A percentile compares a stretch with the other conserved stretches of the same genome.
Conservation (phyloP, 2,888 invertebrate genomes). For the Dexiosoma caninum region DNA sequence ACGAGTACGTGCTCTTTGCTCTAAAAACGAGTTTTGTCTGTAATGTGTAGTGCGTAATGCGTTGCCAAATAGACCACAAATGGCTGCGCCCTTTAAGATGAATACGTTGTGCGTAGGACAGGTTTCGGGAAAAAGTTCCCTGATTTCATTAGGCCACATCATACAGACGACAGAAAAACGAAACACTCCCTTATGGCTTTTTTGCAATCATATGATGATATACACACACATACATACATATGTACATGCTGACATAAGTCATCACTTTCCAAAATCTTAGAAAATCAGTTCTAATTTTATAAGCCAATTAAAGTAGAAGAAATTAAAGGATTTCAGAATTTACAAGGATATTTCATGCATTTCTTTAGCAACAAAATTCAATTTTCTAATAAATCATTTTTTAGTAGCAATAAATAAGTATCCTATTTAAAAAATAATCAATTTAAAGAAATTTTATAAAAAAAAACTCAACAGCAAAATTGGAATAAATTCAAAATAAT, state of each 20-base stretch:
- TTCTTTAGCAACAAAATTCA: slow-evolving; percentile 4
- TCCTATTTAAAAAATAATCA: not conserved
- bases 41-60: no score
- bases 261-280: slow-evolving; percentile 26
- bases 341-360: slow-evolving; percentile 40
- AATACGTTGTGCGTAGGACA: no score
- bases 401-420: not conserved
- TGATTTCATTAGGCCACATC: no score
- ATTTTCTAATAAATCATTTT: slow-evolving; percentile 38
- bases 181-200: no score
- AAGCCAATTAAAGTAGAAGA: not conserved
- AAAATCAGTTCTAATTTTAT: not conserved
- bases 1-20: no score
- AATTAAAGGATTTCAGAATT: not conserved
- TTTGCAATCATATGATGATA: no score
- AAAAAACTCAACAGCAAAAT: slow-evolving; percentile 27
- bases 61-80: no score
- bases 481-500: slow-evolving; percentile 51
- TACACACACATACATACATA: not conserved
- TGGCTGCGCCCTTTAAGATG: no score
- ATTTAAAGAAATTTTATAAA: slow-evolving; percentile 37
- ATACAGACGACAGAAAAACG: no score
- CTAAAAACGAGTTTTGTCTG: no score
- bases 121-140: no score
- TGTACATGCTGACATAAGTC: not conserved